Evolutionary conservation across 2,113 vertebrate genomes (phyloP), one percentile per base, ranked within the genome.

Genomic region (Syngnathus scovelli): DNA sequence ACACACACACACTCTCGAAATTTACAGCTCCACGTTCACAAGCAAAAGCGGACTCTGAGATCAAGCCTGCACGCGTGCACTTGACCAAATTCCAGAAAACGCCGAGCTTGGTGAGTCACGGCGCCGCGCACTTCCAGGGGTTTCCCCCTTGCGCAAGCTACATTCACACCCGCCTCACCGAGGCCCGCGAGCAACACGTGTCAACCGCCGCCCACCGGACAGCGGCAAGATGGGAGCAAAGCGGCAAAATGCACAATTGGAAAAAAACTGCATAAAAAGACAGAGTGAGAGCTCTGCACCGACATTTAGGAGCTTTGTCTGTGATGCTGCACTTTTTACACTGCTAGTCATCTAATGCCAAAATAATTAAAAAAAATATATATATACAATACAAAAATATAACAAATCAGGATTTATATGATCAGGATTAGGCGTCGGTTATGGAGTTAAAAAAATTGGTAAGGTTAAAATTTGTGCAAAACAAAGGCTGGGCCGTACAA

Each of bases 61-160:
- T 78, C 59, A 46, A 76, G 67, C 52, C 61, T 69, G 5, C 75
- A 77, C 83, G 81, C 61, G 76, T 65, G 77, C 83, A 83, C 76
- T 86, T 84, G 78, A 85, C 79, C 82, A 88, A 84, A 89, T 86
- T 88, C 86, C 89, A 83, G 83, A 83, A 78, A 80, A 86, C 81
- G 87, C 80, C 76, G 81, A 77, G 78, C 82, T 83, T 71, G 60
- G 75, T 88, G 86, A 90, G 85, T 90, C 87, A 89, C 78, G 58
- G 39, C 33, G 18, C 11, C 66, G 36, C 80, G 77, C 85, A 84
- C 89, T 80, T 76, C 79, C 70, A 78, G 83, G 87, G 86, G 72
- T 84, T 87, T 84, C 82, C 87, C 21, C 52, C 84, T n/a, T 1
- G 48, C 13, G 66, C 77, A 11, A 33, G 2, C 41, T 78, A 76